Base-by-base conservation (phyloP, 2,888 invertebrate genomes). In the Drosophila hawaiiensis region DNA sequence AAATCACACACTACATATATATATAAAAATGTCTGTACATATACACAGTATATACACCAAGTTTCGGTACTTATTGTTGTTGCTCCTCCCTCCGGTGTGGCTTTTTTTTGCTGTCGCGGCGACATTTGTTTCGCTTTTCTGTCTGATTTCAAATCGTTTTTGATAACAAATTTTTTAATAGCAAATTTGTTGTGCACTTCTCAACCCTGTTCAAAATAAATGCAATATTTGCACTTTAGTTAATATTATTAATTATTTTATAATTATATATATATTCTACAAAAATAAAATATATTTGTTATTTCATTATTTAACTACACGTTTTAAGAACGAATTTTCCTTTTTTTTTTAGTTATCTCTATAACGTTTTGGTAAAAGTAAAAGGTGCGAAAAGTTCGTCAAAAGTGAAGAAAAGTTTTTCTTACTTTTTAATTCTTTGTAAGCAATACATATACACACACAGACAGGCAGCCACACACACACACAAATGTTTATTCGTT, bases 341-440 rank as follows among this genome's bases (percentile, higher is more conserved):
- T 1, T 39, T 10, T 43, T 10, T 43, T 41, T 14, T 56, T 33
- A 39, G 1, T 28, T 31, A 2, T 4, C 14, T 47, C 47, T 16
- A 47, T 47, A 25, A 4, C 22, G 28, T 10, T 35, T 25, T n/a
- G 0, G 29, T 19, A 28, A 35, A 47, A 25, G 29, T n/a, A 37
- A 22, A 78, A 76, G 25, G 79, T 76, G 68, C 65, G 6, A 12
- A n/a, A 14, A 29, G 16, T 54, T 74, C 71, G 70, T 12, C 39
- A 19, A 66, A 19, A 10, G 33, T 19, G 12, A 61, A 41, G 1
- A 35, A 53, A 56, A 22, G 16, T 66, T 61, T 39, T 60, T 19
- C 50, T 28, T 55, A 61, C 43, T 77, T 69, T 84, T 84, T 59
- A 84, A 80, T 81, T 80, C 79, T 88, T 74, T 83, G 88, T 83